A percentile compares a stretch with the other conserved stretches of the same genome.
These are phyloP conservation scores for Cichlasoma orientale DNA, from an alignment of 2,797 vertebrate species.

Conservation along the genomic window DNA sequence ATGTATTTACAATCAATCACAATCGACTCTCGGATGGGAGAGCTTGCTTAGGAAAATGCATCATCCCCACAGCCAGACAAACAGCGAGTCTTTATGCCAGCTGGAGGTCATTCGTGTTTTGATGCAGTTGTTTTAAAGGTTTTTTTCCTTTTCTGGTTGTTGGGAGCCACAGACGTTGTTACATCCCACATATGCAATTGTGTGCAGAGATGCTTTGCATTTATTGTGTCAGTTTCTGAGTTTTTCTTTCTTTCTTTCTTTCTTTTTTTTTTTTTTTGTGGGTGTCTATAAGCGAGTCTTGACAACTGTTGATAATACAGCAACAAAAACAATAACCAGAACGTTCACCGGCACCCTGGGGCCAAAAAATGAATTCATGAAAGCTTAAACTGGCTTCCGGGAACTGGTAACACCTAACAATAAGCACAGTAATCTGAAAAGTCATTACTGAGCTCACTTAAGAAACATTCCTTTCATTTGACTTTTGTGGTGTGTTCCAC, in stretches of 20 bases:
- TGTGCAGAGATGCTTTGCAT: constrained; percentile 35
- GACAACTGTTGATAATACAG: constrained; percentile 32
- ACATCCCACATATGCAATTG: constrained; percentile 42
- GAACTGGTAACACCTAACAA: constrained; percentile 36
- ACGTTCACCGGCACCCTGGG: constrained; percentile 7
- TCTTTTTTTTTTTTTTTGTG: constrained; percentile 19
- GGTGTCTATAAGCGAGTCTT: constrained; percentile 40
- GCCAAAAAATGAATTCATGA: constrained; percentile 27
- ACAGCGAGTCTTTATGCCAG: constrained; percentile 50
- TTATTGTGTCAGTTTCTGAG: constrained; percentile 24
- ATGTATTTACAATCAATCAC: constrained; percentile 41
- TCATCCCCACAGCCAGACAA: constrained; percentile 37
- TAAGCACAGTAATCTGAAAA: not conserved
- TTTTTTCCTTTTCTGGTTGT: constrained; percentile 20
- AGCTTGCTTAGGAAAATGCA: constrained; percentile 23
- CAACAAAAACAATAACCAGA: constrained; percentile 41
- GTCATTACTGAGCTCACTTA: constrained; percentile 1
- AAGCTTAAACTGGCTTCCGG: constrained; percentile 35
- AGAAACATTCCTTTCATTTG: not conserved
- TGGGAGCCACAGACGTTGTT: constrained; percentile 31
- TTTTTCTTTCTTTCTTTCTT: constrained; percentile 19
- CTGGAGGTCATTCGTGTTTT: constrained; percentile 61
- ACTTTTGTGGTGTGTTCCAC: constrained; percentile 8
- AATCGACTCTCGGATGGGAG: constrained; percentile 3
- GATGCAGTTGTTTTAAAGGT: constrained; percentile 48